These are phyloP conservation scores for Rhodeus uyekii DNA, from an alignment of 2,797 vertebrate genomes.

Conservation along the genomic window DNA sequence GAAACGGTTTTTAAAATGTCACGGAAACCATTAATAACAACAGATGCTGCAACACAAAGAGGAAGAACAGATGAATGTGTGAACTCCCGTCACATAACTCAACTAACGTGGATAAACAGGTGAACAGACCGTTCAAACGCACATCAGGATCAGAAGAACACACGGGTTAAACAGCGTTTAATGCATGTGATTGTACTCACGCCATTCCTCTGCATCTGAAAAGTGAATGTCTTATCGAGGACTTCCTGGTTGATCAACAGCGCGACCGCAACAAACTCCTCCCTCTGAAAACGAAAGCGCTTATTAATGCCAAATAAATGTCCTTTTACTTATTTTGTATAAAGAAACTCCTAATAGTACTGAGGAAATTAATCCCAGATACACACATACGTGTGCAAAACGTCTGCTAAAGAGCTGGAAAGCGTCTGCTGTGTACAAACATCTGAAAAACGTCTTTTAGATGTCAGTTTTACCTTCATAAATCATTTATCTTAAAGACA, in stretches of 20 bases:
- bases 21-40: neutral
- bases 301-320: neutral
- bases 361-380: too few relatives aligned
- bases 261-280: conserved; percentile 6
- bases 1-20: neutral
- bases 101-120: neutral
- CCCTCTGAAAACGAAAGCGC: neutral
- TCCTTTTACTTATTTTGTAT: neutral
- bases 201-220: conserved; percentile 7
- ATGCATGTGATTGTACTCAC: conserved; percentile 31
- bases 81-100: neutral
- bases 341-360: neutral
- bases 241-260: conserved; percentile 46
- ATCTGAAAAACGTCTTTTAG: too few relatives aligned
- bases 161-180: neutral
- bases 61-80: too few relatives aligned
- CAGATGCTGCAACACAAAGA: neutral
- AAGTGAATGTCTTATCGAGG: neutral
- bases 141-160: neutral
- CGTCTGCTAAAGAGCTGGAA: too few relatives aligned
- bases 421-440: too few relatives aligned
- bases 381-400: too few relatives aligned
- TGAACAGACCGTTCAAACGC: neutral
- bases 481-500: too few relatives aligned
- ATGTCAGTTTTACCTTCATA: too few relatives aligned